Evolutionary conservation across 53 echinoderm and acorn worm genomes (phyloP), one percentile per base, ranked within the genome.

Genomic region (Crossaster papposus): DNA sequence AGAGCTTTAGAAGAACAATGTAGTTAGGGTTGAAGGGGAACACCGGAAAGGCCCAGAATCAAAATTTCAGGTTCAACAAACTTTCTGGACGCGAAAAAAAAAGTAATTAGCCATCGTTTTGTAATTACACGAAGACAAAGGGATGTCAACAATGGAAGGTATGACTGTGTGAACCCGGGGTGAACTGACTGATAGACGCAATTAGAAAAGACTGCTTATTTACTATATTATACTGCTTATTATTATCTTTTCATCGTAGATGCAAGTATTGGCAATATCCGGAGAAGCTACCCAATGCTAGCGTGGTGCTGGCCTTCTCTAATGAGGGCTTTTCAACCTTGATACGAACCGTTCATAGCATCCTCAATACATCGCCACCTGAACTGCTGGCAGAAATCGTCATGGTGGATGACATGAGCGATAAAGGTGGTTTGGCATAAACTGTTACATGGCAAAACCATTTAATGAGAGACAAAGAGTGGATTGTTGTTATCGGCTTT

Each of bases 241-340:
- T 54, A 18, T 88, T 63, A 44, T 44, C 44, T 44, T 36, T 3
- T 68, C 58, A 75, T 87, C 10, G 20, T 65, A 97, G 97, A 86
- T 97, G 97, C 82, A 92, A 85, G 91, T 93, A 91, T 68, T 97
- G 97, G 97, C 93, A 95, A 55, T 97, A 97, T 55, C 97, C 97
- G 32, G 85, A 82, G 35, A 91, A 92, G 31, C 92, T 97, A 28
- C 97, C 97, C 30, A 92, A 90, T 15, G 86, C 92, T 0, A 93
- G 93, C 72, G 95, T 97, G 13, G 90, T 95, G 12, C 77, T 97
- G 7, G 97, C 96, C n/a, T 97, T 97, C 64, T 94, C 94, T 54
- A 97, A 97, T 70, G 97, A 97, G 78, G 97, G 95, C 0, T 97
- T 95, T 92, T 87, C 93, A 23, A 97, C 97, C 4, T 90, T 97